Base-by-base conservation (phyloP, 2,888 invertebrate species). In the Morpho achilles region DNA sequence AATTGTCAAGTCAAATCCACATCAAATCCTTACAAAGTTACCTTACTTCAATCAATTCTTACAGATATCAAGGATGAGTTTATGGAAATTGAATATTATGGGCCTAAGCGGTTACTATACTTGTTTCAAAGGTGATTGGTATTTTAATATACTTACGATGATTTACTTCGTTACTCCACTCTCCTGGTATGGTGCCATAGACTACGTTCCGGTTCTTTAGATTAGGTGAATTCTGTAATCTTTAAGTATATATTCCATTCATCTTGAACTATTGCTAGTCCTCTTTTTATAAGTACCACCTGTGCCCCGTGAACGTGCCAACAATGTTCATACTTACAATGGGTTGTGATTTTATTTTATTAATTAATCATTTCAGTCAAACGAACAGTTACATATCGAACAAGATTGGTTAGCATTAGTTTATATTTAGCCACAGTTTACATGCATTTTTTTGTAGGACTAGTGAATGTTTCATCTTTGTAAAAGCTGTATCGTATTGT, bases 321-420 rank as follows among this genome's bases (percentile, higher is more conserved):
- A 70, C 64, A 62, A 41, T 66, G 57, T 69, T 65, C 64, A 64
- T 66, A 67, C 49, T 64, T 73, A 71, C 79, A 69, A 69, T 69
- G 73, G 82, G 84, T 84, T 86, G 84, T 86, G 84, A 83, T 73
- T 40, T 47, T 75, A 66, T 68, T 75, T 77, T 75, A 71, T 63
- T 69, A 64, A 71, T 63, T 69, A 64, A 68, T 63, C 69, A 67
- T 61, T 16, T 68, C 70, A 69, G 65, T 65, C 68, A 70, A 71
- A 67, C 65, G 68, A 74, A 78, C 76, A 70, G 71, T 77, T 32
- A 84, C 83, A 85, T 86, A 87, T 87, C 85, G 75, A 71, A 64
- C 72, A 72, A 67, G 72, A 74, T 78, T 74, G 75, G 73, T 72
- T 82, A 80, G 75, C 71, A 72, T 68, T 79, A 81, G 76, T 60